Evolutionary conservation across 23 tunicate genomes (phyloP), one percentile per base, ranked within the genome.

Genomic region (Ciona savignyi): DNA sequence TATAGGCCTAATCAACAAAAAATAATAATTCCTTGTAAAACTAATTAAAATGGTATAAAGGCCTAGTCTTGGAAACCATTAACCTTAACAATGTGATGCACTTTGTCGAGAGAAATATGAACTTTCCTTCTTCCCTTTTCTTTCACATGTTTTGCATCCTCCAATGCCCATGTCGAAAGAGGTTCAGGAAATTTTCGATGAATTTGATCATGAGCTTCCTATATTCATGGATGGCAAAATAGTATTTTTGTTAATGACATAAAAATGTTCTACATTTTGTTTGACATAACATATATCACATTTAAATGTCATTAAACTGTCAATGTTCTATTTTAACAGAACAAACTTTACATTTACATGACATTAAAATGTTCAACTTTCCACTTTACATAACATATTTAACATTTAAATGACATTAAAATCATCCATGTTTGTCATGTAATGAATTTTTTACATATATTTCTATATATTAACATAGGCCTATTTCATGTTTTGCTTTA

Each of bases 171-270:
- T 3, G 71, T 83, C 30, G 83, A 78, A 0, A 88, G 65, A 1
- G 96, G 96, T 68, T 88, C 88, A 15, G 96, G 96, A 61, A 88
- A 77, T 60, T 88, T 88, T 29, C 96, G 80, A 0, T 77, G 49
- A 4, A 88, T 74, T 62, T 88, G 96, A 1, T 88, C 96, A 65
- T 88, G 86, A 4, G 96, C 96, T 30, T 88, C 96, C 96, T 88
- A 20, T 11, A 49, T 49, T 15, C 21, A 21, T 34, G 33, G 22
- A 4, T 30, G 27, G 15, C 11, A 33, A 19, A 65, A 65, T 65
- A 9, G n/a, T n/a, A n/a, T n/a, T n/a, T n/a, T n/a, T n/a, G 21
- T 15, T 21, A 19, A 15, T 51, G 21, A 51, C 62, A 15, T 19
- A 21, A 15, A 51, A 51, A 21, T 21, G 21, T 21, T 51, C 21